Evolutionary conservation across 2,113 vertebrate genomes (phyloP).

Genomic region (Chaetorhynchus papuensis): DNA sequence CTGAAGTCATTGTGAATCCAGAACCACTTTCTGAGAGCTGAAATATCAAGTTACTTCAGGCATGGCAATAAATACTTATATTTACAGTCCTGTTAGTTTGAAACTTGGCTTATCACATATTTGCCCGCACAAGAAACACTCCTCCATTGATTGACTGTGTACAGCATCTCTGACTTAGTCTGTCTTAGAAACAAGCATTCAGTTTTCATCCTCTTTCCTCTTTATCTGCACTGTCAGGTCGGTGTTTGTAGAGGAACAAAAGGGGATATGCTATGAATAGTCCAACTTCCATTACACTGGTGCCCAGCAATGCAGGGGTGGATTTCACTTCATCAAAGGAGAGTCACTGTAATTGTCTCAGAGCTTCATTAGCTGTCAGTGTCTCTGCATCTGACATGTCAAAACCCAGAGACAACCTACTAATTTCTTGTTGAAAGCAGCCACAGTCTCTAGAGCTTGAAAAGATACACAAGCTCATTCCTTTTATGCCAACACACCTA

Average conservation of each 20-base stretch:
- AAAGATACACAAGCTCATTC: neutral
- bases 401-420: constrained; percentile 33
- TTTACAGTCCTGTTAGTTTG: neutral
- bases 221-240: neutral
- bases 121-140: neutral
- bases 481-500: neutral
- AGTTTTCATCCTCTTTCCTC: neutral
- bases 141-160: neutral
- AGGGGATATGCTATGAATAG: neutral
- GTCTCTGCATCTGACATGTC: constrained; percentile 5
- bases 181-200: neutral
- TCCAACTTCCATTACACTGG: neutral
- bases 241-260: neutral
- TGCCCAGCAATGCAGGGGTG: neutral
- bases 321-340: constrained; percentile 34
- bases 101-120: neutral
- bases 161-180: neutral
- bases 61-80: neutral
- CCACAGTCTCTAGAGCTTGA: constrained; percentile 13
- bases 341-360: constrained; percentile 13
- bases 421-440: constrained; percentile 53
- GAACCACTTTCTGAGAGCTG: neutral
- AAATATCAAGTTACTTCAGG: neutral
- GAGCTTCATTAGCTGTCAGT: constrained; percentile 35
- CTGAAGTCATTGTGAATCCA: neutral